Evolutionary conservation across 2,113 vertebrate species (phyloP).

Genomic region (Hydrolagus affinis): DNA sequence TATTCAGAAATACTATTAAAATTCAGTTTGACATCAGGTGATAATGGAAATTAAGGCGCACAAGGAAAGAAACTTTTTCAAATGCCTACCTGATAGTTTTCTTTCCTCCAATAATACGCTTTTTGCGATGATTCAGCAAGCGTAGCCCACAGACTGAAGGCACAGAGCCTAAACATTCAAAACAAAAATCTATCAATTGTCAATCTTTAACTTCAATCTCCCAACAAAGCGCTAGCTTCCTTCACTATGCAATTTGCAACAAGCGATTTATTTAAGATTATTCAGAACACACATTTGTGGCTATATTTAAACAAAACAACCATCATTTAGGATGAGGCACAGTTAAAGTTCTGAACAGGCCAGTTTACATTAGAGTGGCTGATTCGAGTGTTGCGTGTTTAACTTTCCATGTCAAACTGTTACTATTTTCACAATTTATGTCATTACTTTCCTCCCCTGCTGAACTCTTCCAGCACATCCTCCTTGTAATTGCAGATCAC

Average conservation of each 20-base stretch:
- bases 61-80: neutral
- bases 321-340: neutral
- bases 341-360: neutral
- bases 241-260: too few species aligned
- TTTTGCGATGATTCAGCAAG: slow-evolving; percentile 51
- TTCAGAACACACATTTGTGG: too few species aligned
- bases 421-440: neutral
- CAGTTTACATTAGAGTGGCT: neutral
- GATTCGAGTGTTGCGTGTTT: neutral
- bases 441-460: neutral
- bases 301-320: too few species aligned
- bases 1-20: too few species aligned
- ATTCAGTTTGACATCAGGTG: too few species aligned
- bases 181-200: slow-evolving; percentile 26
- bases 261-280: too few species aligned
- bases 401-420: neutral
- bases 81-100: slow-evolving; percentile 65
- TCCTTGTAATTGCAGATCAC: slow-evolving; percentile 65
- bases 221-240: too few species aligned
- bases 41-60: too few species aligned
- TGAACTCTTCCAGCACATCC: slow-evolving; percentile 23
- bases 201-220: too few species aligned
- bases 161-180: slow-evolving; percentile 42
- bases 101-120: slow-evolving; percentile 61
- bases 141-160: slow-evolving; percentile 47